A percentile compares a stretch with the other conserved stretches of the same genome.
Conservation (phyloP, 2,797 vertebrate genomes). For the Clamator glandarius region DNA sequence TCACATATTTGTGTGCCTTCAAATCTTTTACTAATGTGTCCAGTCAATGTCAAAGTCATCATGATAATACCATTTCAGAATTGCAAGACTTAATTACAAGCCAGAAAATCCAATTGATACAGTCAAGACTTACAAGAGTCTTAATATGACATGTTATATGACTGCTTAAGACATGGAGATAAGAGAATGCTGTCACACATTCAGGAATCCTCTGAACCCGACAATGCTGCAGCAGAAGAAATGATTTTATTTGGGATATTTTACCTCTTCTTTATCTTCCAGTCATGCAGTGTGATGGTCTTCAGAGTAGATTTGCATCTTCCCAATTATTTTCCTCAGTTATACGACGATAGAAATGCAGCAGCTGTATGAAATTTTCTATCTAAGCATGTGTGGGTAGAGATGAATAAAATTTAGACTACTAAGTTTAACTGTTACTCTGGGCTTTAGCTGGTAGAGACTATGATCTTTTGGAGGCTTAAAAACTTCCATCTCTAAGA, state of each 20-base stretch:
- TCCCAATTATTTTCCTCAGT: not conserved
- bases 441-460: not conserved
- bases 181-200: not conserved
- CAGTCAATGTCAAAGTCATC: not conserved
- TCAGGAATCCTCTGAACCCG: not conserved
- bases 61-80: not conserved
- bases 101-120: not conserved
- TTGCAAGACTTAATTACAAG: not conserved
- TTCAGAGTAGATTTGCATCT: not conserved
- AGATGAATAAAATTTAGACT: not conserved
- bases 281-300: accelerated
- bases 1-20: not conserved
- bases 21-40: not conserved
- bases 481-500: not conserved
- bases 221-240: not conserved
- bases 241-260: not conserved
- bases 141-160: not conserved
- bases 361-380: not conserved
- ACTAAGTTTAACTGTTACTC: not conserved
- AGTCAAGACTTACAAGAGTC: not conserved
- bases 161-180: not conserved
- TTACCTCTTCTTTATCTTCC: not conserved
- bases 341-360: not conserved
- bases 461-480: not conserved
- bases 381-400: not conserved